Base-by-base conservation (phyloP, 2,113 vertebrate genomes). In the Danionella cerebrum region DNA sequence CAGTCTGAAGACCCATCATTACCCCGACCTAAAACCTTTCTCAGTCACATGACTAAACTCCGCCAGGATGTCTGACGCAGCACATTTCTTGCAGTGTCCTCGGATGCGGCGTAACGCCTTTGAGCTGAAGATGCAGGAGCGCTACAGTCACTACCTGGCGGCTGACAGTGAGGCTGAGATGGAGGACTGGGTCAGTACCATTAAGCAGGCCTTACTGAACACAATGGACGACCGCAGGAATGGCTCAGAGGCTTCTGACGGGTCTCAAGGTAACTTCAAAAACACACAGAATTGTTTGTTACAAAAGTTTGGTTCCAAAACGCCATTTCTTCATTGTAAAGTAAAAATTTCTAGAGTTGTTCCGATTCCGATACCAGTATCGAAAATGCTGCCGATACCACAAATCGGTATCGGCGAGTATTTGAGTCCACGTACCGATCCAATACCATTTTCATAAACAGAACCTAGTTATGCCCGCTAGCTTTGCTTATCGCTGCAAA, bases 111-210 rank as follows among this genome's bases (percentile, higher is more conserved):
- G 94, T 12, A 87, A 97, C 0, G 91, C 91, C 0, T 98, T 98
- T 36, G 95, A 98, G 81, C 87, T 98, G 52, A 96, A 95, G 86
- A 98, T 97, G 81, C 89, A 96, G 63, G 95, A 98, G 69, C 93
- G 94, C 76, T 94, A 94, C 79, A 98, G 95, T 84, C 94, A 97
- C 87, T 93, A 96, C 65, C 85, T 98, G 69, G 94, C 93, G 5
- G 94, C 96, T 8, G 96, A 98, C 73, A 95, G 84, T 0, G 96
- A 98, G 72, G 90, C 87, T 48, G 96, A 98, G 84, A 96, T 98
- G 96, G 95, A 97, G 67, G 96, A 98, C 14, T 98, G 96, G 96
- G 85, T 98, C 78, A 76, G 71, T 52, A 96, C 91, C 0, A 84
- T 98, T 77, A 94, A 84, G 65, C 97, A 94, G 82, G 92, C 94